Percentiles rank a stretch among this genome's conserved stretches.
phyloP scores from a whole-genome alignment of 2,797 vertebrate species.

The Megaceryle alcyon region DNA sequence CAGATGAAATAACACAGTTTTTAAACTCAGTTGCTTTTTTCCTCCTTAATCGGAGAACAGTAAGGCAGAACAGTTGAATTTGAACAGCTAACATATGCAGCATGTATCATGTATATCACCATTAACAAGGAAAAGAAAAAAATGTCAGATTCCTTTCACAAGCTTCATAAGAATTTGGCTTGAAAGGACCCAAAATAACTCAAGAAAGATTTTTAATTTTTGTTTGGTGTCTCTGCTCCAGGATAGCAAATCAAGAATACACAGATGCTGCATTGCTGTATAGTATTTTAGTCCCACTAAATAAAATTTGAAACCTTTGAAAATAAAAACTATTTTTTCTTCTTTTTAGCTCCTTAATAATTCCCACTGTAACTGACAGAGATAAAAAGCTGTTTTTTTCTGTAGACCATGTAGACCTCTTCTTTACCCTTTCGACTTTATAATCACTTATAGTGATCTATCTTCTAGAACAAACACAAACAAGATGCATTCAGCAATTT shows the following conservation, averaged over 20 bases:
- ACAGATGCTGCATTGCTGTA: background rate
- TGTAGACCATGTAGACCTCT: background rate
- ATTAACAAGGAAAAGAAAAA: background rate
- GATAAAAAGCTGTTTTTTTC: background rate
- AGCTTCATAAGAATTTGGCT: background rate
- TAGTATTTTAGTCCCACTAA: background rate
- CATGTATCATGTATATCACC: background rate
- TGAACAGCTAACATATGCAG: background rate
- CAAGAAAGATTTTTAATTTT: background rate
- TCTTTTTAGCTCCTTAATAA: background rate
- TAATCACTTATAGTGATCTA: background rate
- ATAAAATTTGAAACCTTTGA: background rate
- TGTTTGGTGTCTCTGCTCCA: background rate
- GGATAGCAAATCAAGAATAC: background rate
- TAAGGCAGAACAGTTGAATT: background rate
- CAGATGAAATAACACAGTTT: background rate
- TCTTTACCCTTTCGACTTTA: background rate
- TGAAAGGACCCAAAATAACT: background rate
- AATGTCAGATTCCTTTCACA: background rate
- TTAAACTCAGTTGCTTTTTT: background rate
- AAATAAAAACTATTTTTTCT: background rate
- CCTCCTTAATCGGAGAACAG: background rate
- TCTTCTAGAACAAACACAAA: slow-evolving; percentile 20
- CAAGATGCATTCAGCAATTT: slow-evolving; percentile 25
- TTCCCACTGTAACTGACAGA: background rate